phyloP scores from a whole-genome alignment of 1,140 invertebrate species.

The Rhopalosiphum maidis region DNA sequence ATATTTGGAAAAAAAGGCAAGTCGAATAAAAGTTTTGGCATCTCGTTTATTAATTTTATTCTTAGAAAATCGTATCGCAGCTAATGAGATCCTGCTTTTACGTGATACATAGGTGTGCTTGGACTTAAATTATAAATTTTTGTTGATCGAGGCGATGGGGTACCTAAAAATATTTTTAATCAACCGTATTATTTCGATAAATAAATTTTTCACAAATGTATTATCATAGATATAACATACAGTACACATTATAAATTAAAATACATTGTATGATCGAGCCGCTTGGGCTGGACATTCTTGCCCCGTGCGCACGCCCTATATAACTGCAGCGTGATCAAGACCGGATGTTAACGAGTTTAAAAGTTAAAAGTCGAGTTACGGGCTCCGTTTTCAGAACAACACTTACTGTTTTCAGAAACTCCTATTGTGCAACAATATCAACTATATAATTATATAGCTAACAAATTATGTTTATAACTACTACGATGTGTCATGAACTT shows the following conservation, averaged over 20 bases:
- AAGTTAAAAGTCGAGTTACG: conserved; percentile 11
- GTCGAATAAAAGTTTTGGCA: background rate
- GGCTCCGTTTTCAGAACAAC: background rate
- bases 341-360: background rate
- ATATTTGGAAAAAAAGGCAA: background rate
- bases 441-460: background rate
- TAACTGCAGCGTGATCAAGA: background rate
- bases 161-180: no score
- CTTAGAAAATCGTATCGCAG: background rate
- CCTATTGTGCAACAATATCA: background rate
- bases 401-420: background rate
- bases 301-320: background rate
- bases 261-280: no score
- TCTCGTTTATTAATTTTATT: background rate
- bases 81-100: background rate
- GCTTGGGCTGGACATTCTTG: no score
- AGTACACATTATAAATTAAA: no score
- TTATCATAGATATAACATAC: no score
- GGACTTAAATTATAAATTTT: no score
- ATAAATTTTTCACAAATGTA: no score
- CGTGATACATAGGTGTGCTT: no score
- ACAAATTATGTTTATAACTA: background rate
- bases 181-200: no score
- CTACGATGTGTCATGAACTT: background rate
- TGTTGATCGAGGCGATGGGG: no score